Base-by-base conservation (phyloP, 2,888 invertebrate species). In the Heliconius ismenius region DNA sequence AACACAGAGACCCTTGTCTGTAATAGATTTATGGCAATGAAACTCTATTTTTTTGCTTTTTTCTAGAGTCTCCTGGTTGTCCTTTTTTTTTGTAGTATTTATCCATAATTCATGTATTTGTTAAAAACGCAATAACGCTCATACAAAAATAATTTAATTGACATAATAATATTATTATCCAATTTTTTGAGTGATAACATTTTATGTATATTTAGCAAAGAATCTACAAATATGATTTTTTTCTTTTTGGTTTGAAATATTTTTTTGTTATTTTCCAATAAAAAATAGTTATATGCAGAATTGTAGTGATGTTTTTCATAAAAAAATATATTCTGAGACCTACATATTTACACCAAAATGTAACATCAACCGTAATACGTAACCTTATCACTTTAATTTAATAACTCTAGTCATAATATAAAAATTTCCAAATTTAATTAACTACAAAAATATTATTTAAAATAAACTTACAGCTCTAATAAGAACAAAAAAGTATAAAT, bases 1-100 rank as follows among this genome's bases (percentile, higher is more conserved):
- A 84, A 93, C 91, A 87, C 94, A 94, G 83, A 92, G 88, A 85
- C 91, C 90, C 87, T 88, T 89, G 81, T 92, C 94, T 94, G 94
- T 84, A 94, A 94, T 84, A 80, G 84, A 86, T 84, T 84, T 82
- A 80, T 79, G 83, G 85, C 84, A 83, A 81, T 86, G 83, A 84
- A 87, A 82, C 86, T 84, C 84, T 83, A 21, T 21, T 21, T 18
- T 49, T 18, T 49, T 24, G 6, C 26, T 60, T 24, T 18, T 24
- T n/a, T 26, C 26, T 24, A 32, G 24, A 49, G 26, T 43, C 26
- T 28, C 28, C 4, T 18, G 11, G 18, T 28, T 28, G 32, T 32
- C 32, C 18, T 49, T 2, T n/a, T 67, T n/a, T 36, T 39, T 39
- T 67, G 39, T 67, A 67, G 24, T 67, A 43, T 15, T 13, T 43